Conservation (phyloP, 2,797 vertebrate species). For the Sternotherus odoratus region DNA sequence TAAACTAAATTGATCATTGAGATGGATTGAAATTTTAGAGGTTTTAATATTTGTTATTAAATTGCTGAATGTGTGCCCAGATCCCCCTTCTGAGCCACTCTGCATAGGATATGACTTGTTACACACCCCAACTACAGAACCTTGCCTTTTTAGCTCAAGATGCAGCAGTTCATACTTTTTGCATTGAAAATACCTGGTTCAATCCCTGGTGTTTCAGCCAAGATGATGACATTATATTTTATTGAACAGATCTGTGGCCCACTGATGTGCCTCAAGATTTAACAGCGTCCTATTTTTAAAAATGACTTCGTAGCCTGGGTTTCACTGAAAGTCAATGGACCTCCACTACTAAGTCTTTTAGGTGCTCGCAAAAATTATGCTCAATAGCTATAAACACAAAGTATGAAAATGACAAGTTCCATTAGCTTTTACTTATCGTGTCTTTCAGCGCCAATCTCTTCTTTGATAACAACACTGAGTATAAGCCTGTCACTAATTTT, state of each 20-base stretch:
- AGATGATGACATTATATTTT: neutral
- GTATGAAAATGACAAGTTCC: neutral
- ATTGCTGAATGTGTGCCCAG: neutral
- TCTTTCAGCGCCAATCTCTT: neutral
- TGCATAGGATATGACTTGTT: neutral
- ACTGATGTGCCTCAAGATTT: neutral
- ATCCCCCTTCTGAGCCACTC: neutral
- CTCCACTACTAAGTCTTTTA: neutral
- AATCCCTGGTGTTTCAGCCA: neutral
- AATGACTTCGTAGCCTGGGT: neutral
- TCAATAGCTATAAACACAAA: constrained; percentile 5
- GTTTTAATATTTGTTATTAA: neutral
- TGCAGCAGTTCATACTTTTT: neutral
- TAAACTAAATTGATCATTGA: neutral
- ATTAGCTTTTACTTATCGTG: neutral
- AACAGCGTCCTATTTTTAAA: neutral
- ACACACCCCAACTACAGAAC: neutral
- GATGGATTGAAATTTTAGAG: neutral
- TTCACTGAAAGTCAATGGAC: neutral
- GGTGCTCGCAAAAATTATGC: neutral
- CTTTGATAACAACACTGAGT: neutral
- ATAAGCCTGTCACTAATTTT: neutral
- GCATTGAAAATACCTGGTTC: neutral
- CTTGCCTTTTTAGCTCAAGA: neutral
- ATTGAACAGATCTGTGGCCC: neutral